A percentile compares a stretch with the other conserved stretches of the same genome.
phyloP scores from a whole-genome alignment of 2,797 vertebrate genomes.

The Gallinago solitaria region DNA sequence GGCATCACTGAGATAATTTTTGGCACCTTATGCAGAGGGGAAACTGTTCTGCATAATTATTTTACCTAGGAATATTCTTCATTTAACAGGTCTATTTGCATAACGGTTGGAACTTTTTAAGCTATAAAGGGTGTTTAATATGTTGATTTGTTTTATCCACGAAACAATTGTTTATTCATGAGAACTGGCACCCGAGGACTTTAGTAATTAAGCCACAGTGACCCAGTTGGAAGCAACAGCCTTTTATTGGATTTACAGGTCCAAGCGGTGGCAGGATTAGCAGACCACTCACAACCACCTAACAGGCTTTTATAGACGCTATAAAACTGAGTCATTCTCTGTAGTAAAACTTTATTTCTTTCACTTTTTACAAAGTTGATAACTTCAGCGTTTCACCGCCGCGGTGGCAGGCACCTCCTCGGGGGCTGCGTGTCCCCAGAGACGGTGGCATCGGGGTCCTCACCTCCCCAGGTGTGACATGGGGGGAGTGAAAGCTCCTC shows the following conservation, averaged over 20 bases:
- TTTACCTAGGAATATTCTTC: constrained; percentile 79
- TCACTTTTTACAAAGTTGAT: background rate
- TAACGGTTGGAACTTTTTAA: constrained; percentile 70
- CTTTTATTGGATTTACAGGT: background rate
- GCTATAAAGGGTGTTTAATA: constrained; percentile 4
- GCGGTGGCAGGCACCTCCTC: background rate
- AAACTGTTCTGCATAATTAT: constrained; percentile 78
- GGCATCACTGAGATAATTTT: constrained; percentile 80
- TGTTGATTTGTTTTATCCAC: constrained; percentile 47
- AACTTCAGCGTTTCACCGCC: background rate
- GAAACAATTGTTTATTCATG: constrained; percentile 49
- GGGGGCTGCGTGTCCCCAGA: accelerated
- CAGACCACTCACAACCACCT: background rate
- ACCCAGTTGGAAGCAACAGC: background rate
- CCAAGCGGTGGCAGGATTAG: background rate
- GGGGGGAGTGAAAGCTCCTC: no score
- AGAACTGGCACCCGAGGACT: constrained; percentile 36
- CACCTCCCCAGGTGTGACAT: background rate
- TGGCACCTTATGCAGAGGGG: constrained; percentile 79
- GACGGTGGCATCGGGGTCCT: accelerated
- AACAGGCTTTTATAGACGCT: background rate
- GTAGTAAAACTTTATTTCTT: constrained; percentile 8
- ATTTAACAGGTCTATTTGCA: constrained; percentile 78
- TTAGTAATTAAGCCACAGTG: background rate
- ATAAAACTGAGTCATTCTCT: background rate